A percentile compares a stretch with the other conserved stretches of the same genome.
Conservation (phyloP, 2,113 vertebrate species). For the Malurus alboscapulatus region DNA sequence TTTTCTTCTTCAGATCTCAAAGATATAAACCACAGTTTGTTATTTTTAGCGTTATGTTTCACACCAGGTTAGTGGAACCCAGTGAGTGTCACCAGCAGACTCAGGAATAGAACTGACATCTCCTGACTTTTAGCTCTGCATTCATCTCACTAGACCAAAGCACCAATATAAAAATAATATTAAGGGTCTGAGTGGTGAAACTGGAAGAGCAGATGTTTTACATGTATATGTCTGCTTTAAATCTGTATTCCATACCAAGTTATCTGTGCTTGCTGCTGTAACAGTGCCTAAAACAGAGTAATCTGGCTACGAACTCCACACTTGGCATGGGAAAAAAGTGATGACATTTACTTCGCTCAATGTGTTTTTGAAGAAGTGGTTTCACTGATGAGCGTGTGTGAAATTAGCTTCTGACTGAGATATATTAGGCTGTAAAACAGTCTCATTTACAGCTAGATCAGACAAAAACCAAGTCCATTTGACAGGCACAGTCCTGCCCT, state of each 20-base stretch:
- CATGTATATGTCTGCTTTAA: not conserved
- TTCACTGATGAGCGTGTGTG: conserved; percentile 34
- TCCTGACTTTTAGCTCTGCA: not conserved
- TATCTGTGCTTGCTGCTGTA: not conserved
- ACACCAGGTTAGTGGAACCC: not conserved
- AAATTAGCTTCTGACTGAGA: conserved; percentile 52
- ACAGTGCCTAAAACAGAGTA: not conserved
- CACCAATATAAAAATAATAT: not conserved
- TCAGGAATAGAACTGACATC: not conserved
- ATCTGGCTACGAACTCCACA: not conserved
- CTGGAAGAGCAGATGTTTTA: not conserved
- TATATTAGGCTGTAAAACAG: conserved; percentile 31
- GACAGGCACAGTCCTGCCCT: not conserved
- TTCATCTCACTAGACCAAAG: not conserved
- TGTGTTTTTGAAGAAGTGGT: conserved; percentile 48
- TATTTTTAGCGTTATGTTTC: not conserved
- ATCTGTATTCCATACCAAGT: not conserved
- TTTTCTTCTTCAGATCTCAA: not conserved
- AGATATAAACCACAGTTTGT: not conserved
- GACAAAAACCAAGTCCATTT: not conserved
- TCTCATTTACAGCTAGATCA: conserved; percentile 24
- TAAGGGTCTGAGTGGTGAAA: not conserved
- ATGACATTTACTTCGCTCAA: conserved; percentile 35
- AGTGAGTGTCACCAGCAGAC: not conserved
- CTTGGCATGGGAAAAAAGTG: not conserved